Conservation (phyloP, 2,797 vertebrate genomes). For the Microtus obscurus region DNA sequence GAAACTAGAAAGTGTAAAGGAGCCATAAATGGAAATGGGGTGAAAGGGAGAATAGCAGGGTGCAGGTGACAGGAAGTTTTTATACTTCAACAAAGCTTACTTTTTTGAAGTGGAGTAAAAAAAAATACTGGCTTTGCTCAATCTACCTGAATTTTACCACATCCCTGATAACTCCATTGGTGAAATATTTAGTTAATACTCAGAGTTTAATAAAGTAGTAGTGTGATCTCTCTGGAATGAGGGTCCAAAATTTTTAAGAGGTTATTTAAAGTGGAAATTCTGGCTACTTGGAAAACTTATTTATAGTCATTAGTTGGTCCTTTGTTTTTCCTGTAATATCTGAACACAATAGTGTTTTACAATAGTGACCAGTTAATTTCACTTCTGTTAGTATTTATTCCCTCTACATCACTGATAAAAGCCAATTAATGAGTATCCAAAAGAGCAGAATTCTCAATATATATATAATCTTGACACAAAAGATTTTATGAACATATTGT, state of each 20-base stretch:
- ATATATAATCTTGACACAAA: background rate
- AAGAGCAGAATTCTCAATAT: background rate
- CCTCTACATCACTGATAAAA: background rate
- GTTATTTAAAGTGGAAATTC: constrained; percentile 13
- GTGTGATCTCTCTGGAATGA: background rate
- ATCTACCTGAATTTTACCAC: background rate
- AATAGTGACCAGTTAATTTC: background rate
- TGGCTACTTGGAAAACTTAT: background rate
- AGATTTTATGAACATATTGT: background rate
- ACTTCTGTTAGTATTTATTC: background rate
- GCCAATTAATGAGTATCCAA: background rate
- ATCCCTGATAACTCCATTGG: background rate
- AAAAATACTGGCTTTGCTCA: background rate
- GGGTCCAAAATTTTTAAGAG: background rate
- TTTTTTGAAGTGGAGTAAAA: background rate
- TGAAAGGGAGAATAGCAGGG: background rate
- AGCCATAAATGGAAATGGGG: background rate
- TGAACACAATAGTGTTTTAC: background rate
- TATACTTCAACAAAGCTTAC: background rate
- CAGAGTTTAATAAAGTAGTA: constrained; percentile 12
- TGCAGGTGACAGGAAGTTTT: background rate
- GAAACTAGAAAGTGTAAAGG: background rate
- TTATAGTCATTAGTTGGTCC: background rate
- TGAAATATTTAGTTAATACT: background rate
- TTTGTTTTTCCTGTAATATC: constrained; percentile 14